These are phyloP conservation scores for Potamarius usumacintae DNA, from an alignment of 2,113 vertebrate genomes.

Conservation along the genomic window DNA sequence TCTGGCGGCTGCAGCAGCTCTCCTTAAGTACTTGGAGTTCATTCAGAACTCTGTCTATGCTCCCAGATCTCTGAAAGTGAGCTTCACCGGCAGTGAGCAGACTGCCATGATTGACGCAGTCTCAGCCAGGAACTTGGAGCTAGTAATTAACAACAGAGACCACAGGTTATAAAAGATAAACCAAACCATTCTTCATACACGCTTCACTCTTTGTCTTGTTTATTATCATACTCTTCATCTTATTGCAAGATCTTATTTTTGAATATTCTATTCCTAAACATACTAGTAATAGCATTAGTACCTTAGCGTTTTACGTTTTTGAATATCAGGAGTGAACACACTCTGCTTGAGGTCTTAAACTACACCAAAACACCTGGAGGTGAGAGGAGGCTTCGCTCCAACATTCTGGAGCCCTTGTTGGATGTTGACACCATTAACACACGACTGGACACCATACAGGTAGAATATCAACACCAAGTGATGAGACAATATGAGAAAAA, in stretches of 20 bases:
- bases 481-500: neutral
- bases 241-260: neutral
- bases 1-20: slow-evolving; percentile 88
- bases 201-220: neutral
- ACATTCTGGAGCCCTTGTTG: slow-evolving; percentile 88
- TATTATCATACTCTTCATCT: neutral
- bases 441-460: slow-evolving; percentile 86
- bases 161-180: slow-evolving; percentile 74
- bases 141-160: slow-evolving; percentile 89
- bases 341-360: slow-evolving; percentile 90
- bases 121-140: slow-evolving; percentile 89
- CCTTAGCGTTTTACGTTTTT: neutral
- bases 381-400: slow-evolving; percentile 87
- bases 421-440: slow-evolving; percentile 88
- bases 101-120: slow-evolving; percentile 94
- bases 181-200: neutral
- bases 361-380: slow-evolving; percentile 93
- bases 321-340: slow-evolving; percentile 80
- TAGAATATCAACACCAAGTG: neutral
- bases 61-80: slow-evolving; percentile 90
- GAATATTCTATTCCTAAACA: neutral
- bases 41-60: slow-evolving; percentile 91
- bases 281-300: neutral
- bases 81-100: slow-evolving; percentile 91
- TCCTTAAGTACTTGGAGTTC: slow-evolving; percentile 94